phyloP scores from a whole-genome alignment of 2,113 vertebrate species.

The Melierax canorus region DNA sequence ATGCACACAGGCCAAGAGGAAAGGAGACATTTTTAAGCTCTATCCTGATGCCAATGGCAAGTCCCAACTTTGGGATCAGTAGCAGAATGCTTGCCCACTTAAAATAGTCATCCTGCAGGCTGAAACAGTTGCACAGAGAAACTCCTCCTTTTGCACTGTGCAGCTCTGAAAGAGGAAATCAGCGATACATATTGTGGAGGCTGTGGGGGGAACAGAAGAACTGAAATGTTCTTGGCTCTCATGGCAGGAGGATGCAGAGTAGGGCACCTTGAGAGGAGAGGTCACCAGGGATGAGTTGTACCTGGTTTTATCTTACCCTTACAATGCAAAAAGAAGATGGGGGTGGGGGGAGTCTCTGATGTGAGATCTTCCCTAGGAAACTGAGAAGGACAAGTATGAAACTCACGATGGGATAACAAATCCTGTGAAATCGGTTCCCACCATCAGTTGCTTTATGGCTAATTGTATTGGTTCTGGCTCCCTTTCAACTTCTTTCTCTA shows the following conservation, averaged over 20 bases:
- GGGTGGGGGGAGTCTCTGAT: background rate
- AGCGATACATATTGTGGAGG: background rate
- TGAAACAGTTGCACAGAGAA: background rate
- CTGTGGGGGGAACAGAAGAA: background rate
- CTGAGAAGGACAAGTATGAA: constrained; percentile 14
- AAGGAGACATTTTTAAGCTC: background rate
- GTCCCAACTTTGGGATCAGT: background rate
- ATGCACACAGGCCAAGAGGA: background rate
- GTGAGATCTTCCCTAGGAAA: background rate
- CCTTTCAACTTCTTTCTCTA: background rate
- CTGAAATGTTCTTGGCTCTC: background rate
- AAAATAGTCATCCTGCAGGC: background rate
- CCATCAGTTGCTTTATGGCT: background rate
- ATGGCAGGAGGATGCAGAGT: background rate
- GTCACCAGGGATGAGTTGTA: background rate
- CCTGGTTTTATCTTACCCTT: constrained; percentile 22
- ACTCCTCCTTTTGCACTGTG: background rate
- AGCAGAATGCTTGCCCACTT: background rate
- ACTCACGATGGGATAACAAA: background rate
- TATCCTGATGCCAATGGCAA: background rate
- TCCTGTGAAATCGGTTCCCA: background rate
- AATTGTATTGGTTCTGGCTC: constrained; percentile 11
- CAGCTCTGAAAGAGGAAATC: background rate
- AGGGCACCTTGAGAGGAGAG: background rate
- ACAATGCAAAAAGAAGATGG: background rate